phyloP scores from a whole-genome alignment of 2,797 vertebrate genomes.

The Rhinichthys osculus region DNA sequence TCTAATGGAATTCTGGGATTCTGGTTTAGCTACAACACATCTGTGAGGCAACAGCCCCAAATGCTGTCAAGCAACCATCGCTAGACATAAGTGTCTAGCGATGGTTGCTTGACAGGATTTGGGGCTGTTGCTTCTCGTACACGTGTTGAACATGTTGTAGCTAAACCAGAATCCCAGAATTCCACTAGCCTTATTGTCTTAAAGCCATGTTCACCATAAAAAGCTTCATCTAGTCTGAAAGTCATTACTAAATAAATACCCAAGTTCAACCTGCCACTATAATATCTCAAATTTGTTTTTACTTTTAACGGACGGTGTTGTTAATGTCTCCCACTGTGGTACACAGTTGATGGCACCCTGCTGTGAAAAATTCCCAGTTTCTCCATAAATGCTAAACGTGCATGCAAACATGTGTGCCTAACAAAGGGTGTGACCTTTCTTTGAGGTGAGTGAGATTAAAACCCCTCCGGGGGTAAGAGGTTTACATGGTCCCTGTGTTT shows the following conservation, averaged over 20 bases:
- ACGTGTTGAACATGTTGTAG: background rate
- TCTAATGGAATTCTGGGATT: constrained; percentile 31
- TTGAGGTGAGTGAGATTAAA: constrained; percentile 60
- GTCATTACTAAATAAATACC: background rate
- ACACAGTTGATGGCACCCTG: constrained; percentile 20
- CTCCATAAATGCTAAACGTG: constrained; percentile 17
- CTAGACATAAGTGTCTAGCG: background rate
- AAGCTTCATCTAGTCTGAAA: background rate
- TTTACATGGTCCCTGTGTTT: constrained; percentile 53
- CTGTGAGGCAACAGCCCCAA: constrained; percentile 16
- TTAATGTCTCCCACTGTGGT: background rate
- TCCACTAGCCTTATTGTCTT: constrained; percentile 38
- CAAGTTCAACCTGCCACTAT: constrained; percentile 3
- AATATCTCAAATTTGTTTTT: background rate
- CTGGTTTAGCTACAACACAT: constrained; percentile 18
- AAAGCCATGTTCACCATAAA: constrained; percentile 29
- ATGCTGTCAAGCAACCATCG: background rate
- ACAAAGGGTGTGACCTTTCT: constrained; percentile 41
- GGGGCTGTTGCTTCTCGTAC: constrained; percentile 1
- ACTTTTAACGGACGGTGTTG: background rate
- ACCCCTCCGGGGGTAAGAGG: constrained; percentile 50
- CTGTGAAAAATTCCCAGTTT: constrained; percentile 24
- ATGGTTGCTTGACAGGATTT: background rate
- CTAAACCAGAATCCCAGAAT: constrained; percentile 21
- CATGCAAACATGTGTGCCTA: background rate